phyloP scores from a whole-genome alignment of 2,888 invertebrate genomes.

The Glaucopsyche alexis region DNA sequence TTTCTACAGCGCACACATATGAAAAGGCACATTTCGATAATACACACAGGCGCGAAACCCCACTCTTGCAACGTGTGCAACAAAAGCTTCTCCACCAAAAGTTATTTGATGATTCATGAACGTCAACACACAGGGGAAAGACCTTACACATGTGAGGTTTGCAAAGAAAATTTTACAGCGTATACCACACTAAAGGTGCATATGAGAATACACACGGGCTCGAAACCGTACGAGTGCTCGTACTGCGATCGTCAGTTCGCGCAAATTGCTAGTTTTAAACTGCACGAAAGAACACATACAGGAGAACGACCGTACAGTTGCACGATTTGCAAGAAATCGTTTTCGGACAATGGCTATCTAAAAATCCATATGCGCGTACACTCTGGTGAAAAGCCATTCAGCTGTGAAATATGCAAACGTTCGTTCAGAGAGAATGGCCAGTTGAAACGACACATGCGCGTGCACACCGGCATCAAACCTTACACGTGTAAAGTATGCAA shows the following conservation, averaged over 20 bases:
- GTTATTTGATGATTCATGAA: conserved; percentile 66
- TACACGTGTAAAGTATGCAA: conserved; percentile 70
- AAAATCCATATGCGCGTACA: conserved; percentile 71
- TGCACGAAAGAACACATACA: conserved; percentile 66
- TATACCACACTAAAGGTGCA: conserved; percentile 69
- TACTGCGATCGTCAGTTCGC: conserved; percentile 65
- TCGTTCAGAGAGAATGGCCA: conserved; percentile 65
- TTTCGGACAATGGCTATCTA: conserved; percentile 69
- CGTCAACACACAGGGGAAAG: conserved; percentile 63
- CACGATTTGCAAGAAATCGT: conserved; percentile 64
- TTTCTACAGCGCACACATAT: conserved; percentile 67
- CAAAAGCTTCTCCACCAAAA: conserved; percentile 68
- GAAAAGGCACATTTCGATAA: conserved; percentile 65
- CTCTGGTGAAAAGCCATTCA: conserved; percentile 63
- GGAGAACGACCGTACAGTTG: conserved; percentile 64
- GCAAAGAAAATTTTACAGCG: conserved; percentile 67
- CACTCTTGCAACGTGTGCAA: conserved; percentile 60
- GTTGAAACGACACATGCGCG: conserved; percentile 61
- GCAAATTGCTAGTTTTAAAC: conserved; percentile 68
- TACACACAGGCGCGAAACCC: conserved; percentile 63
- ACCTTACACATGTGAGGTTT: conserved; percentile 64
- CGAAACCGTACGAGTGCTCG: conserved; percentile 64
- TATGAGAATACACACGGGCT: conserved; percentile 66
- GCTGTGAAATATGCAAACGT: conserved; percentile 62
- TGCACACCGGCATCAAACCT: conserved; percentile 64